Evolutionary conservation across 2,113 vertebrate genomes (phyloP), one percentile per base, ranked within the genome.

Genomic region (Nansenia antarctica): DNA sequence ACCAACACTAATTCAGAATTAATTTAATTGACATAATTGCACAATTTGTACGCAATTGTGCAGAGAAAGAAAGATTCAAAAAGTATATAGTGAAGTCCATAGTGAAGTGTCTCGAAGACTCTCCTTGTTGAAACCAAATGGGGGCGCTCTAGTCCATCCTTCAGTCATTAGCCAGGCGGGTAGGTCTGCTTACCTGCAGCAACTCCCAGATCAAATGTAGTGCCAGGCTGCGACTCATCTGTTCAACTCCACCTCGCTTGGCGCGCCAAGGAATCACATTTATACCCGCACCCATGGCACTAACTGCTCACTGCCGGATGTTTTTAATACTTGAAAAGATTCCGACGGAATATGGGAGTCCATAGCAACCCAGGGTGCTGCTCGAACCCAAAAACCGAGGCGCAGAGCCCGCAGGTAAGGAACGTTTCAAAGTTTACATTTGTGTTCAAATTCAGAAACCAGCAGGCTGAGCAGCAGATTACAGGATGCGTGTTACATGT

Each of bases 401-500:
- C 11, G 35, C 64, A 31, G 45, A 54, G 32, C 71, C 59, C 57
- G 24, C 64, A 73, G 71, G 71, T 73, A 54, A 73, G 71, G 30
- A 37, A 67, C 67, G 65, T 54, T 67, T 42, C n/a, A n/a, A n/a
- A n/a, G n/a, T n/a, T 15, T 32, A 15, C 6, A 30, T 30, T n/a
- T n/a, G n/a, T n/a, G n/a, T n/a, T n/a, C 15, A 57, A 18, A 55
- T 29, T 35, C 22, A 29, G 53, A 60, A 27, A 22, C 20, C 15
- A n/a, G n/a, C n/a, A n/a, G n/a, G n/a, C 49, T 62, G 5, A 27
- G 9, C 0, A 11, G 24, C 24, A 27, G n/a, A n/a, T n/a, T n/a
- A n/a, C n/a, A n/a, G n/a, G n/a, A n/a, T n/a, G n/a, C n/a, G n/a
- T n/a, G n/a, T n/a, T n/a, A n/a, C n/a, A n/a, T n/a, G n/a, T n/a